phyloP scores from a whole-genome alignment of 2,888 invertebrate genomes.

The Nymphalis polychloros region DNA sequence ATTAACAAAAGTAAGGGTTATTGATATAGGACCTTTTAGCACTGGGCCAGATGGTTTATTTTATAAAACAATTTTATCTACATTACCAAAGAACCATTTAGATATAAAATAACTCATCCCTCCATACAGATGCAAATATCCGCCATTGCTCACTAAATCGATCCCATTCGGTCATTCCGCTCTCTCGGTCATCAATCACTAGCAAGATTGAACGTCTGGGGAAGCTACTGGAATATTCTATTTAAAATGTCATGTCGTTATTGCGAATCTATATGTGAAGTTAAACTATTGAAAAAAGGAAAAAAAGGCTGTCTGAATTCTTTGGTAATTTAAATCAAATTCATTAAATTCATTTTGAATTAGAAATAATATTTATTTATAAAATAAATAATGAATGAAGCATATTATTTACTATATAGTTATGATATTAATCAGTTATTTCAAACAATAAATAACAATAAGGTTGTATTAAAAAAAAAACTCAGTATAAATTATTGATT shows the following conservation, averaged over 20 bases:
- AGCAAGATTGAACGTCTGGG: slow-evolving; percentile 46
- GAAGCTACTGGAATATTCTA: slow-evolving; percentile 39
- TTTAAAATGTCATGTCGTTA: slow-evolving; percentile 33
- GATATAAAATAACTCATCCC: slow-evolving; percentile 42
- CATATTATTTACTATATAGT: no score
- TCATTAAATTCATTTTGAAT: no score
- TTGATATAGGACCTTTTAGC: no score
- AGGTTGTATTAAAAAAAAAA: no score
- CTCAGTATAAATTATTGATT: no score
- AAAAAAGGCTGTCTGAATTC: no score
- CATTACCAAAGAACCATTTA: slow-evolving; percentile 33
- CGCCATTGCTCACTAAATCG: slow-evolving; percentile 72
- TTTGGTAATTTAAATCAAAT: no score
- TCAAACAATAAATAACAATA: no score
- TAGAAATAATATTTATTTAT: no score
- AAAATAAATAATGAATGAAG: no score
- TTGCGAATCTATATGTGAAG: slow-evolving; percentile 15
- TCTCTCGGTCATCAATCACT: slow-evolving; percentile 75
- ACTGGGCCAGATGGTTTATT: not conserved
- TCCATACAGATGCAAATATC: slow-evolving; percentile 74
- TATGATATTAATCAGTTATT: no score
- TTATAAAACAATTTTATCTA: not conserved
- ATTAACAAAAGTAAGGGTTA: no score
- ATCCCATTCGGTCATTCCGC: slow-evolving; percentile 72
- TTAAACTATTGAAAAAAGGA: not conserved